A percentile compares a stretch with the other conserved stretches of the same genome.
Evolutionary conservation across 2,797 vertebrate species (phyloP).

Genomic region (Acanthis flammea): DNA sequence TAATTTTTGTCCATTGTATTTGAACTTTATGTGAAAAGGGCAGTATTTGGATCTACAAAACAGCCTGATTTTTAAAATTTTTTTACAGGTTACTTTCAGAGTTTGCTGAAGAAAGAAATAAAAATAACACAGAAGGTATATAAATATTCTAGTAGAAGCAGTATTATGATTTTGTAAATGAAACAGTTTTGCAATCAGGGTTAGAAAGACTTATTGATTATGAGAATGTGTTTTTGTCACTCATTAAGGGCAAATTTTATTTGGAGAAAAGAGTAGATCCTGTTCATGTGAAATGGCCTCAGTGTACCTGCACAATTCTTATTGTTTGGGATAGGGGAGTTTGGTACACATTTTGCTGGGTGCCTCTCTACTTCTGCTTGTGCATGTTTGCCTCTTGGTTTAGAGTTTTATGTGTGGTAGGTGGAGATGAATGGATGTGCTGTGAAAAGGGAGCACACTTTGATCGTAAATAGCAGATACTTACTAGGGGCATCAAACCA

Average conservation of each 20-base stretch:
- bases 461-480: conserved; percentile 16
- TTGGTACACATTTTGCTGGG: not conserved
- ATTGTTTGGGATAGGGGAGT: not conserved
- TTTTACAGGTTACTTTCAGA: conserved; percentile 72
- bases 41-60: not conserved
- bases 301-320: not conserved
- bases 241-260: not conserved
- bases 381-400: not conserved
- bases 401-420: not conserved
- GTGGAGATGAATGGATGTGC: not conserved
- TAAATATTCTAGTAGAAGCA: not conserved
- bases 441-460: not conserved
- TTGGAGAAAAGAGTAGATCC: not conserved
- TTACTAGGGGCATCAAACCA: conserved; percentile 49
- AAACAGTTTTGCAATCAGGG: not conserved
- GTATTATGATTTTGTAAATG: not conserved
- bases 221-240: not conserved
- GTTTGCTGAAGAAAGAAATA: conserved; percentile 62
- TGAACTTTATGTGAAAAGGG: not conserved
- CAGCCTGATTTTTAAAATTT: not conserved
- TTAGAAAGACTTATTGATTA: not conserved
- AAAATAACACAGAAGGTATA: conserved; percentile 72
- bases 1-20: not conserved
- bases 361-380: not conserved
- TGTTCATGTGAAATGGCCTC: not conserved